Evolutionary conservation across 2,888 invertebrate species (phyloP).

Genomic region (Nezara viridula): DNA sequence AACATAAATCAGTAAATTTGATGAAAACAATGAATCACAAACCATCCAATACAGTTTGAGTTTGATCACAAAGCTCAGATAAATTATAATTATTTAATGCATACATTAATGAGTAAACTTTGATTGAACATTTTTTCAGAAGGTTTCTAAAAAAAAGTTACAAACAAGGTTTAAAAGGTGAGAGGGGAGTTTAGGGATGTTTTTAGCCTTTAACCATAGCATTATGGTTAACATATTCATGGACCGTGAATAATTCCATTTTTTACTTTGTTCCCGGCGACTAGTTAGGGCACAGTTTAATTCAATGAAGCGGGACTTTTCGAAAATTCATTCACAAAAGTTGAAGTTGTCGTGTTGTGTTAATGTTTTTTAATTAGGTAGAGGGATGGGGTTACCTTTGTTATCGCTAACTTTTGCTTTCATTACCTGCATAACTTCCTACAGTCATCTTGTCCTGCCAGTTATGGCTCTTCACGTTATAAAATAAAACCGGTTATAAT

Average conservation of each 20-base stretch:
- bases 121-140: neutral
- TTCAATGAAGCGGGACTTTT: conserved; percentile 38
- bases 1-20: too few relatives aligned
- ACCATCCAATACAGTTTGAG: neutral
- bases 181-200: neutral
- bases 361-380: conserved; percentile 46
- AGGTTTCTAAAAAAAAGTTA: neutral
- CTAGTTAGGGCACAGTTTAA: conserved; percentile 31
- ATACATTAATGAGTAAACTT: neutral
- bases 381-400: conserved; percentile 16
- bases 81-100: neutral
- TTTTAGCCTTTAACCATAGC: conserved; percentile 33
- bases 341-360: conserved; percentile 41
- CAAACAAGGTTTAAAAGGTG: conserved; percentile 7
- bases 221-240: conserved; percentile 46
- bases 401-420: conserved; percentile 40
- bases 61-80: neutral
- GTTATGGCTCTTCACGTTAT: neutral
- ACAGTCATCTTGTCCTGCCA: neutral
- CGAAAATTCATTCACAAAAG: conserved; percentile 42
- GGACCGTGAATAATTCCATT: conserved; percentile 35
- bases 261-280: conserved; percentile 10
- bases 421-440: conserved; percentile 29
- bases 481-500: neutral
- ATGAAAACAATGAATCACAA: too few relatives aligned